Conservation (phyloP, 1,140 invertebrate genomes). For the Acyrthosiphon pisum region DNA sequence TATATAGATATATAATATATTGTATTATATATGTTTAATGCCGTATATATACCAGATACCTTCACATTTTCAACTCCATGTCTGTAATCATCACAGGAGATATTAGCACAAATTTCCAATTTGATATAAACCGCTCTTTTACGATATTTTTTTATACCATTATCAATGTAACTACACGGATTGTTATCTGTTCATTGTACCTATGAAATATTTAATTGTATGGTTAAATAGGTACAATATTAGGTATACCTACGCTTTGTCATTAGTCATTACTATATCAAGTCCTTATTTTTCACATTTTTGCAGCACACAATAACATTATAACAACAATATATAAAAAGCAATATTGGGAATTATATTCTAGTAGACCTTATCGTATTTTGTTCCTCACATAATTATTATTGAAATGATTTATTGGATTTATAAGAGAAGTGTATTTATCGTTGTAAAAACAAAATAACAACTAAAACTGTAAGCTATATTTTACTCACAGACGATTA, state of each 20-base stretch:
- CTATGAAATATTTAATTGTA: not conserved
- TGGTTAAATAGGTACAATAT: not conserved
- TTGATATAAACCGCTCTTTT: not conserved
- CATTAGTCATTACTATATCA: not conserved
- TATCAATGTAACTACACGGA: not conserved
- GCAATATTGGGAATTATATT: not conserved
- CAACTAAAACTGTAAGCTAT: not conserved
- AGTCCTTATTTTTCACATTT: not conserved
- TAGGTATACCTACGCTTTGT: not conserved
- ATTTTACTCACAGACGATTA: not conserved
- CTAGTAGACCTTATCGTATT: not conserved
- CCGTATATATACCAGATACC: not conserved
- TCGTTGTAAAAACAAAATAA: not conserved
- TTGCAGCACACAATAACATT: not conserved
- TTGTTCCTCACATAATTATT: not conserved
- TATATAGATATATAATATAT: not conserved
- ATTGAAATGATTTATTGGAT: not conserved
- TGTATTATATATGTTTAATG: not conserved
- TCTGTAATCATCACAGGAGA: not conserved
- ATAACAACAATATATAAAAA: not conserved
- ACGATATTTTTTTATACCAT: not conserved
- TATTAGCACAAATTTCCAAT: conserved; percentile 1
- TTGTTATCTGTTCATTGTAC: not conserved
- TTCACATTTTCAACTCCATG: not conserved
- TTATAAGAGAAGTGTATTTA: not conserved